Evolutionary conservation across 2,113 vertebrate genomes (phyloP), one percentile per base, ranked within the genome.

Genomic region (Corydoras sp.): DNA sequence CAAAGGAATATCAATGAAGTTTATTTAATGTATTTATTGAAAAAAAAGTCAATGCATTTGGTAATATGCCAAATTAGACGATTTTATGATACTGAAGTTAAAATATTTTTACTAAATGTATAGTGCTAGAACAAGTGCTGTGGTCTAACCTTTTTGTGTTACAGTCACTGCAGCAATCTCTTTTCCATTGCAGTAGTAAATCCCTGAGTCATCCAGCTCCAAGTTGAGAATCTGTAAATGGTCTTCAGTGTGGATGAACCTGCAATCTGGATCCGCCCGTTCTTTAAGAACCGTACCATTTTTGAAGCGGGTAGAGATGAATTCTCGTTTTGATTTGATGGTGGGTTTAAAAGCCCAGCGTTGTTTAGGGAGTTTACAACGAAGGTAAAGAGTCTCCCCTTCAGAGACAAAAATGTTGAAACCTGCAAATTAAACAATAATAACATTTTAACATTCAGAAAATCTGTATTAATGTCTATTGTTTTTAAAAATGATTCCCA

Each of bases 381-480:
- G 81, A 1, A 89, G 81, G 62, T 84, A 73, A 72, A 88, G 75
- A 0, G 83, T 85, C 58, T 84, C 58, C 10, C 87, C 87, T 0
- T 68, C 74, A 2, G 76, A 58, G 54, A 85, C 79, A 0, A 0
- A 0, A 24, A 83, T 79, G 35, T 77, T 65, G 0, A 1, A 4
- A 5, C 81, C 87, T 88, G 78, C 35, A 49, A 53, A 53, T 53
- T 8, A 53, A 53, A 53, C 51, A 53, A 53, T 14, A 53, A 10
- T 53, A 10, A 53, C 51, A 53, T 10, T 10, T 0, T 7, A 53
- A 53, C 10, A 53, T 12, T 12, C 51, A 43, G 35, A 43, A 43
- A 43, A 43, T 43, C 35, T 43, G 4, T 43, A 4, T 43, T 43
- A 43, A 43, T 43, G 4, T 43, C 35, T 8, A 43, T 43, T 4